phyloP scores from a whole-genome alignment of 2,888 invertebrate genomes.

The Lithosia quadra region DNA sequence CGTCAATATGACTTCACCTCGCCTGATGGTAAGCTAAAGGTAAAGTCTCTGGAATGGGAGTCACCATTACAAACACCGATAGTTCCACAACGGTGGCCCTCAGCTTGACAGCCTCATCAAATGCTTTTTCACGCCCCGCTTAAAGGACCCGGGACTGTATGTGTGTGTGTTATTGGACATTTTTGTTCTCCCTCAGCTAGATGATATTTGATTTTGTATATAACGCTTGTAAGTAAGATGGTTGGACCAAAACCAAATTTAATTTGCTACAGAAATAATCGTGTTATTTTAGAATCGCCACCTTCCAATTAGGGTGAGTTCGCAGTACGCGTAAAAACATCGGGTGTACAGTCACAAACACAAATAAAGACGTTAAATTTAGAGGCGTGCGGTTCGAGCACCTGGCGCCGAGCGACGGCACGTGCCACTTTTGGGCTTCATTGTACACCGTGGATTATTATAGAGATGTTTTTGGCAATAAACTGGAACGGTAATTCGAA shows the following conservation, averaged over 20 bases:
- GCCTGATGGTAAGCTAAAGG: too few species aligned
- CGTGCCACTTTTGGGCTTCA: conserved; percentile 70
- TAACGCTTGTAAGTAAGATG: conserved; percentile 1
- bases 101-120: too few species aligned
- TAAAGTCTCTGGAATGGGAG: too few species aligned
- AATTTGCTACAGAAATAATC: conserved; percentile 60
- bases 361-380: conserved; percentile 86
- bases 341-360: conserved; percentile 77
- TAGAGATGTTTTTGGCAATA: conserved; percentile 54
- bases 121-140: too few species aligned
- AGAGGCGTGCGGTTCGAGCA: conserved; percentile 82
- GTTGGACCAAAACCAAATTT: conserved; percentile 30
- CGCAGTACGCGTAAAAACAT: conserved; percentile 54
- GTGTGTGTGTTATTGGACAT: not conserved
- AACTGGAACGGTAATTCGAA: not conserved
- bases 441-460: conserved; percentile 68
- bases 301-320: conserved; percentile 70
- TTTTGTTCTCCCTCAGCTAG: not conserved
- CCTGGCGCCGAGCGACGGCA: conserved; percentile 78
- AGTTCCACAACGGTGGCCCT: too few species aligned
- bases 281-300: conserved; percentile 72
- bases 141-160: too few species aligned
- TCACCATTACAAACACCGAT: too few species aligned
- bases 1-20: too few species aligned
- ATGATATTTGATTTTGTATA: not conserved